These are phyloP conservation scores for Ruditapes philippinarum DNA, from an alignment of 1,140 invertebrate species.

Conservation along the genomic window DNA sequence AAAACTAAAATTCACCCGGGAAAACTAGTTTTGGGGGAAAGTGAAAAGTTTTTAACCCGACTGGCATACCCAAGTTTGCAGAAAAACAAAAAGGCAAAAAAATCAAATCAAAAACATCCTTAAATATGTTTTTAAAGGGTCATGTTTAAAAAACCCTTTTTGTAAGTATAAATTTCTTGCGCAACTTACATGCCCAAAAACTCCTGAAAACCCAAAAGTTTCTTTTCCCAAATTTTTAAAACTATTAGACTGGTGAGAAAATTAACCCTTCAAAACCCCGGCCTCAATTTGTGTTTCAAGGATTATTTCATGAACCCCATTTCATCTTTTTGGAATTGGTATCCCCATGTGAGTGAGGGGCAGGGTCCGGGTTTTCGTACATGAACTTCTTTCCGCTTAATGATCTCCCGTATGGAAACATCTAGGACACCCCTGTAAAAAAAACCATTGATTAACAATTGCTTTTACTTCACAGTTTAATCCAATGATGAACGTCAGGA, in stretches of 20 bases:
- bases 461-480: too few species aligned
- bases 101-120: too few species aligned
- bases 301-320: slow-evolving; percentile 10
- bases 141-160: too few species aligned
- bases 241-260: slow-evolving; percentile 15
- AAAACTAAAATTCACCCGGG: too few species aligned
- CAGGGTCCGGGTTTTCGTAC: not conserved
- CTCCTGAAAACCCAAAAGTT: slow-evolving; percentile 19
- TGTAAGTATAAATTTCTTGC: too few species aligned
- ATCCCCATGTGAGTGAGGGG: not conserved
- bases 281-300: slow-evolving; percentile 30
- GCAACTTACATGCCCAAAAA: slow-evolving; percentile 18
- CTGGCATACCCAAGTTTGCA: too few species aligned
- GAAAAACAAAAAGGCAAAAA: too few species aligned
- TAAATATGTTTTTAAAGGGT: too few species aligned
- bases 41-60: too few species aligned
- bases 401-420: not conserved
- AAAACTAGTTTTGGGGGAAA: too few species aligned
- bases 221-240: slow-evolving; percentile 53
- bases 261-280: slow-evolving; percentile 57
- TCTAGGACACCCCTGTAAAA: not conserved
- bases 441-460: too few species aligned
- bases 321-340: not conserved
- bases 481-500: too few species aligned
- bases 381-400: not conserved